Evolutionary conservation across 2,797 vertebrate species (phyloP), one percentile per base, ranked within the genome.

Genomic region (Macropodus opercularis): DNA sequence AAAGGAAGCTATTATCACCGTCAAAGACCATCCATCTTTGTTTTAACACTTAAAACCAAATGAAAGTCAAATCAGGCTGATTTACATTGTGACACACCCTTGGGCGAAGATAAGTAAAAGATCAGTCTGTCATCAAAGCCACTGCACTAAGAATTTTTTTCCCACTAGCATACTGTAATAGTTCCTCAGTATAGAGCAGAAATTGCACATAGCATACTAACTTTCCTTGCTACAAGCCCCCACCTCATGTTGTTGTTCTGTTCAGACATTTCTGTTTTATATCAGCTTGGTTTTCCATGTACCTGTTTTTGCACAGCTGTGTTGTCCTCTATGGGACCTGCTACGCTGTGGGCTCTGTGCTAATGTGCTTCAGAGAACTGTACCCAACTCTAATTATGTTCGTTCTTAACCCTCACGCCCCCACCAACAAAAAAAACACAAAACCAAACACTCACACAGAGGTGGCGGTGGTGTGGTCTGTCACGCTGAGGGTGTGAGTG

Each of bases 261-360:
- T 65, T 78, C 58, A 75, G 81, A 67, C 54, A 41, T 78, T 72
- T 91, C 89, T 91, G 90, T 81, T 90, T 89, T 88, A 69, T 83
- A 69, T 91, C 89, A 83, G 58, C 69, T 63, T 38, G 38, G 46
- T 84, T 87, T 87, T 91, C 84, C 78, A 73, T 75, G 44, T 76
- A 81, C 76, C 76, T 88, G 85, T 82, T 89, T 85, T 85, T 80
- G 70, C 24, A 31, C 83, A 84, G 83, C 83, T 87, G 84, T 54
- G 67, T 74, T 52, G 60, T 57, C 59, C 52, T 73, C 58, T 52
- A 36, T 72, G 74, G 66, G 71, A 81, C 69, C 69, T 39, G 63
- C 51, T 76, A 76, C 80, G 85, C 66, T 83, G 76, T 61, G 56
- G 54, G 58, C 72, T 87, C 79, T 85, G 80, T 82, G 75, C 42